Base-by-base conservation (phyloP, 2,888 invertebrate species). In the Boloria euphrosyne region DNA sequence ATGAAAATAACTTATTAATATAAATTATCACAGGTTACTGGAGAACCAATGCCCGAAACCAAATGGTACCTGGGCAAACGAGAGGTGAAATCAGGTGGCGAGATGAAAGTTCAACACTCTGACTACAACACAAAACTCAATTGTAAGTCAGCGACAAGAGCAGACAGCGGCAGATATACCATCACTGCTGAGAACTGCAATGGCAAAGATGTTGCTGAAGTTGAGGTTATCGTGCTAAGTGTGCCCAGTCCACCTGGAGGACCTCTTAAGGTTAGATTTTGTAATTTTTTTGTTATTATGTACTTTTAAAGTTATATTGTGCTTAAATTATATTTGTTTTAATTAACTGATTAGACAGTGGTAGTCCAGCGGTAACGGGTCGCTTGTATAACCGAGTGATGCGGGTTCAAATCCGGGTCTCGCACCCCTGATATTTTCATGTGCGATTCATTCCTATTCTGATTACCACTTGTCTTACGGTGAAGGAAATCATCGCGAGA, bases 11-110 rank as follows among this genome's bases (percentile, higher is more conserved):
- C 16, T 50, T 43, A 51, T 47, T 14, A 38, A 2, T 51, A 17
- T 50, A 14, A 18, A 50, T 27, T 55, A 13, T 14, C 22, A 4
- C 76, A 92, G 92, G 93, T 93, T 4, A 93, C 96, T 57, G 99
- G 98, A 68, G 98, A 99, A 86, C 98, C 98, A 7, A 96, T 97
- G 83, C 99, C 99, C 0, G 95, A 95, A 70, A 98, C 98, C 0
- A 96, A 95, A 84, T 99, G 99, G 99, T 93, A 95, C 77, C 93
- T 97, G 62, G 96, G 95, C 71, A 96, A 95, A 77, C 95, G 94
- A 75, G 98, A 97, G 79, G 93, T 97, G 1, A 95, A 94, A 76
- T 93, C 95, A 0, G 93, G 94, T 10, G 96, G 96, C 13, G 95
- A 95, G 71, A 90, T 95, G 61, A 97, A 97, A 80, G 95, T 97